Conservation (phyloP, 2,888 invertebrate species). For the Dryobota labecula region DNA sequence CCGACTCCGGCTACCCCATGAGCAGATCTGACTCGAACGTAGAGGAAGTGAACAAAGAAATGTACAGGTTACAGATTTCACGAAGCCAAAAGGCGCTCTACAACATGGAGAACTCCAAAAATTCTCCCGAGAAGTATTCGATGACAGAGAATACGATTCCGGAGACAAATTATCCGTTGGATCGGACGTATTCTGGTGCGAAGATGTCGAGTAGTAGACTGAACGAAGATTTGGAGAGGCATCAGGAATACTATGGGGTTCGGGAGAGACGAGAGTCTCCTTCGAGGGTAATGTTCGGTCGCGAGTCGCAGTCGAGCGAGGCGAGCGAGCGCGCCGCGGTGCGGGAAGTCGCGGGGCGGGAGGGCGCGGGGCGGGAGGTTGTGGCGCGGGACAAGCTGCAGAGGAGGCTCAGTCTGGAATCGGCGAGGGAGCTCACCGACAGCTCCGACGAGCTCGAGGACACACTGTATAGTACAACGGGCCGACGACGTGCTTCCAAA, state of each 20-base stretch:
- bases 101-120: constrained; percentile 87
- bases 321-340: constrained; percentile 82
- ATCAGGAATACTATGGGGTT: constrained; percentile 82
- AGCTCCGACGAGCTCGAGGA: constrained; percentile 92
- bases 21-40: constrained; percentile 89
- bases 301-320: constrained; percentile 84
- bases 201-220: constrained; percentile 86
- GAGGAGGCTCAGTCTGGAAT: constrained; percentile 93
- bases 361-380: constrained; percentile 68
- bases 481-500: constrained; percentile 89
- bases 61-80: constrained; percentile 88
- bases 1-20: constrained; percentile 87
- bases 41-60: constrained; percentile 89
- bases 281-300: constrained; percentile 76
- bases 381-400: constrained; percentile 86
- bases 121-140: constrained; percentile 83
- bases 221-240: constrained; percentile 87
- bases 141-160: constrained; percentile 82
- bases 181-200: constrained; percentile 86
- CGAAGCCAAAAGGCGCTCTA: constrained; percentile 88
- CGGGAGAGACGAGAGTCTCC: constrained; percentile 83
- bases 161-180: constrained; percentile 87
- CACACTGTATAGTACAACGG: constrained; percentile 89
- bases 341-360: constrained; percentile 76
- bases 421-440: constrained; percentile 93